These are phyloP conservation scores for Rhaphigaster nebulosa DNA, from an alignment of 2,888 invertebrate species.

Conservation along the genomic window DNA sequence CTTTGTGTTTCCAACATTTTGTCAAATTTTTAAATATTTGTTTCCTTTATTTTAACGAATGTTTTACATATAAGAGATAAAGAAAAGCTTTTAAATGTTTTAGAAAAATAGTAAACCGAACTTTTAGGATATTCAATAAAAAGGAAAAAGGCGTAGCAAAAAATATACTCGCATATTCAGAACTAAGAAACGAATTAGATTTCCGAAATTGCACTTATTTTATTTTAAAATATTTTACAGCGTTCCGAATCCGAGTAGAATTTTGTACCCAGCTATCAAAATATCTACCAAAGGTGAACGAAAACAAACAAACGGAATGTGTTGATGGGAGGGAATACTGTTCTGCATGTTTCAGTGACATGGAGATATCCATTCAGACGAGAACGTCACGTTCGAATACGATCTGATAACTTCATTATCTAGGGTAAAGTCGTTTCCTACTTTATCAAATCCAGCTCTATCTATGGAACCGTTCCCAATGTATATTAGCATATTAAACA, in stretches of 20 bases:
- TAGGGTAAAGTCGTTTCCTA: background rate
- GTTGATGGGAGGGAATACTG: too few species aligned
- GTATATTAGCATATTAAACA: too few species aligned
- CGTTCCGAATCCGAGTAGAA: too few species aligned
- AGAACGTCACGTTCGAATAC: background rate
- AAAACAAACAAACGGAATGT: background rate
- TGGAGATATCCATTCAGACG: background rate
- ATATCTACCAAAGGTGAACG: background rate
- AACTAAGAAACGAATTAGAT: background rate
- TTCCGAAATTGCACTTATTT: background rate
- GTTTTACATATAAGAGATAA: too few species aligned
- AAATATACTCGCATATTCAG: background rate
- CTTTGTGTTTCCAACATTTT: too few species aligned
- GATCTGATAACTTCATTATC: background rate
- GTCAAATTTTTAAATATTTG: too few species aligned
- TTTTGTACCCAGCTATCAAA: background rate
- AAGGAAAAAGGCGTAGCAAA: too few species aligned
- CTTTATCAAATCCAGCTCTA: background rate
- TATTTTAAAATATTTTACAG: too few species aligned
- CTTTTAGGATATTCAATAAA: too few species aligned
- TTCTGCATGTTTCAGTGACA: background rate
- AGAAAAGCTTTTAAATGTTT: too few species aligned
- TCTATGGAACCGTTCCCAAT: background rate
- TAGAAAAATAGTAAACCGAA: too few species aligned
- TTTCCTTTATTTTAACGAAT: too few species aligned